Base-by-base conservation (phyloP, 2,888 invertebrate genomes). In the Buathra laborator region DNA sequence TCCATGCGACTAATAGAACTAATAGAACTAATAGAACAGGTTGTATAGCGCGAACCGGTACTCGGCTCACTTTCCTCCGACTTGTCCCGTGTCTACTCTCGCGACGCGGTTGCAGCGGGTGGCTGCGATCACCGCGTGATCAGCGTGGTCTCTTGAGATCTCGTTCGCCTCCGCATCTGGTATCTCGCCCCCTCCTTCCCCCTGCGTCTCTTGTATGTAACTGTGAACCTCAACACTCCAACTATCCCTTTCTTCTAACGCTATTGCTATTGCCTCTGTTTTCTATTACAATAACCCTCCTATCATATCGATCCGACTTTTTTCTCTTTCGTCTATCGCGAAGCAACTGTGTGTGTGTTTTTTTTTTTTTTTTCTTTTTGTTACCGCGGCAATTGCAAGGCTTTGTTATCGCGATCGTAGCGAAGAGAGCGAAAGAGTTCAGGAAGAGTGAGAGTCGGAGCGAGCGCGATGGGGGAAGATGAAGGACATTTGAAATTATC, bases 91-190 rank as follows among this genome's bases (percentile, higher is more conserved):
- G 32, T 59, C 43, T 59, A 32, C 67, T 72, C 78, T 66, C 71
- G 24, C 24, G 67, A 7, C 43, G 16, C 51, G 43, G 12, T 53
- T 68, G 66, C 83, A 79, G 87, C 83, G 86, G 87, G 86, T 87
- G 86, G 86, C 72, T 75, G 70, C 68, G 72, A 82, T 75, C 59
- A 72, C 86, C 86, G 85, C 84, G 85, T 85, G 87, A 88, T 83
- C 75, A 44, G 71, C 70, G 14, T 53, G 43, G 29, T 59, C 59
- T 81, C 78, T 74, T 68, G 46, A 24, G 43, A 75, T 86, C 72
- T 76, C 74, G 83, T 83, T 72, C 84, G 84, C 86, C 86, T 86
- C 84, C 77, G 81, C 81, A 71, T 76, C 51, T 75, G 71, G 64
- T 70, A 43, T 68, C 29, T 70, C 70, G 64, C 81, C 67, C 70